These are phyloP conservation scores for Larimichthys polyactis DNA, from an alignment of 2,113 vertebrate species.

Conservation along the genomic window DNA sequence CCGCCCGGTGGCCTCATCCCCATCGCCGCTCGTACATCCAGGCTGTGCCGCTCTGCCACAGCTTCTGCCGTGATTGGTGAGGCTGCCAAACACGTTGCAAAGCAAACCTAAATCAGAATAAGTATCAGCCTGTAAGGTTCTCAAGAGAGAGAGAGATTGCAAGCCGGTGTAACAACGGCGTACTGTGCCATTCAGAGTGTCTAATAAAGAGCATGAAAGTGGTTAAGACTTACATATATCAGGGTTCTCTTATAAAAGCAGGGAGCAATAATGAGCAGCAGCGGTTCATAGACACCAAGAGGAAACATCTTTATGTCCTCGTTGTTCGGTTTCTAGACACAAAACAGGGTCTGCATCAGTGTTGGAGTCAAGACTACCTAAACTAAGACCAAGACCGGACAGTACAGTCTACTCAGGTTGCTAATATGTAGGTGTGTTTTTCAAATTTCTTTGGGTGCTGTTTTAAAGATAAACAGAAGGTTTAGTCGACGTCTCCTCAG, in stretches of 20 bases:
- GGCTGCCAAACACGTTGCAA: conserved; percentile 26
- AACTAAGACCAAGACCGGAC: too few relatives aligned
- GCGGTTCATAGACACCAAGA: neutral
- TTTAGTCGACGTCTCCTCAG: too few relatives aligned
- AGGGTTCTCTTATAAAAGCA: neutral
- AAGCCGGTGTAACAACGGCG: neutral
- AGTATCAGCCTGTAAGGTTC: conserved; percentile 14
- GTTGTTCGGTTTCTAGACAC: neutral
- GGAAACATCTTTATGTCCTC: neutral
- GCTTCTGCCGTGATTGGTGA: conserved; percentile 90
- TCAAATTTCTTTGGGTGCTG: too few relatives aligned
- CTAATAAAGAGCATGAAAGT: conserved; percentile 14
- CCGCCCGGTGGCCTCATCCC: conserved; percentile 83
- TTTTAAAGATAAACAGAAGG: too few relatives aligned
- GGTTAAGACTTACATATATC: neutral
- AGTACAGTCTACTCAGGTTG: too few relatives aligned
- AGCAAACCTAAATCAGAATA: conserved; percentile 34
- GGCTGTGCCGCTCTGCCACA: conserved; percentile 86
- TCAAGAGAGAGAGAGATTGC: neutral
- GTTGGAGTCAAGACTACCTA: too few relatives aligned
- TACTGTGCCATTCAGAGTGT: too few relatives aligned
- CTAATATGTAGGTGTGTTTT: too few relatives aligned
- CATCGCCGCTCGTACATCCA: conserved; percentile 75
- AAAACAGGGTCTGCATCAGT: neutral
- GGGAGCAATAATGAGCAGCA: neutral